These are phyloP conservation scores for Megathymus violae DNA, from an alignment of 1,140 invertebrate genomes.

Conservation along the genomic window DNA sequence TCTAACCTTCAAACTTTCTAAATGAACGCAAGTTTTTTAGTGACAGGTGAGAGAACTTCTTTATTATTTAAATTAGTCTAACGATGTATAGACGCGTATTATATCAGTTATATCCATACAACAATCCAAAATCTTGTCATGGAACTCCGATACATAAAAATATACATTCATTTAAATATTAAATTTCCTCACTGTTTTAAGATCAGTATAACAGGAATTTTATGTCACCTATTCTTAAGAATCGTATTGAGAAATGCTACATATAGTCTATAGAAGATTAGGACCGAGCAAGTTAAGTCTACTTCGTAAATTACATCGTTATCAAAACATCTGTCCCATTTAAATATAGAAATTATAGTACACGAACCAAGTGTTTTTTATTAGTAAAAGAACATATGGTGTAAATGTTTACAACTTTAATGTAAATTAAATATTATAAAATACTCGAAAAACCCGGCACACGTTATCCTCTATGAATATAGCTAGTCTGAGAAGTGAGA, in stretches of 20 bases:
- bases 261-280: not conserved
- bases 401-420: too few relatives aligned
- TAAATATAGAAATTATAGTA: too few relatives aligned
- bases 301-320: too few relatives aligned
- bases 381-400: too few relatives aligned
- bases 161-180: not conserved
- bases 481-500: too few relatives aligned
- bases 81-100: not conserved
- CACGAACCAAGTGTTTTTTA: too few relatives aligned
- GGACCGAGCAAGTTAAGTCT: not conserved
- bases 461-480: too few relatives aligned
- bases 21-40: constrained; percentile 7
- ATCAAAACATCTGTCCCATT: too few relatives aligned
- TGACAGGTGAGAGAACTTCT: not conserved
- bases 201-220: not conserved
- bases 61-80: not conserved
- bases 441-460: too few relatives aligned
- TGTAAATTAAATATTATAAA: too few relatives aligned
- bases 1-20: constrained; percentile 24
- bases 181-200: not conserved
- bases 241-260: not conserved
- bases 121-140: not conserved
- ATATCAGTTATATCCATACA: too few relatives aligned
- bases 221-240: not conserved
- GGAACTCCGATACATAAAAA: not conserved